These are phyloP conservation scores for Gobius niger DNA, from an alignment of 2,113 vertebrate species.

Conservation along the genomic window DNA sequence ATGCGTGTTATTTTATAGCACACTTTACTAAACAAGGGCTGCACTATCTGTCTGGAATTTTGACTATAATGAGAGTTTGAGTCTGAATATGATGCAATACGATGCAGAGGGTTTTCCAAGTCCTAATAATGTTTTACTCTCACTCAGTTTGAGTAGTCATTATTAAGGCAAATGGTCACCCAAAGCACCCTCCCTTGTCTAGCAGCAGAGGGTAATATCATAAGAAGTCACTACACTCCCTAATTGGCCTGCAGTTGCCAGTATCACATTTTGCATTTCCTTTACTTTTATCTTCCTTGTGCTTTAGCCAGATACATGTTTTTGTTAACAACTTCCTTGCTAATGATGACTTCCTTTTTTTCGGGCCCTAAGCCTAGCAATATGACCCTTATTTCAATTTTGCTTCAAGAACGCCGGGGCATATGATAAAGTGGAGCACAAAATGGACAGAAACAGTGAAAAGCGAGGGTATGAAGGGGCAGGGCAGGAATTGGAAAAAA, in stretches of 20 bases:
- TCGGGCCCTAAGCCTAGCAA: slow-evolving; percentile 3
- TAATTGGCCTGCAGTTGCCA: slow-evolving; percentile 44
- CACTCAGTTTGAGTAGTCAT: slow-evolving; percentile 47
- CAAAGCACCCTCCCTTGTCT: slow-evolving; percentile 46
- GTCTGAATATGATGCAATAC: slow-evolving; percentile 29
- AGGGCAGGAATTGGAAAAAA: slow-evolving; percentile 55
- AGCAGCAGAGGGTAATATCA: slow-evolving; percentile 25
- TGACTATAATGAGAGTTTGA: background rate
- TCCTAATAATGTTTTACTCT: slow-evolving; percentile 41
- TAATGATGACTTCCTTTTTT: slow-evolving; percentile 40
- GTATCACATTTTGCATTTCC: slow-evolving; percentile 29
- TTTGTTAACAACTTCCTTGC: slow-evolving; percentile 31
- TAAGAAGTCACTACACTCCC: slow-evolving; percentile 30
- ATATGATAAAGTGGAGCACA: slow-evolving; percentile 40
- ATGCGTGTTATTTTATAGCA: no score
- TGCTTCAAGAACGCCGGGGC: slow-evolving; percentile 43
- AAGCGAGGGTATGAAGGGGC: slow-evolving; percentile 41
- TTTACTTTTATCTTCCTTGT: slow-evolving; percentile 36
- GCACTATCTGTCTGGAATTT: no score
- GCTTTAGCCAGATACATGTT: slow-evolving; percentile 20
- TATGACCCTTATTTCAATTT: slow-evolving; percentile 17
- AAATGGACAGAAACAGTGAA: slow-evolving; percentile 54
- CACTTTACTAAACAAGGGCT: background rate
- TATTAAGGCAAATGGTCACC: slow-evolving; percentile 56
- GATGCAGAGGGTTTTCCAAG: slow-evolving; percentile 30